Base-by-base conservation (phyloP, 53 echinoderm and acorn worm genomes). In the Apostichopus leukothele region DNA sequence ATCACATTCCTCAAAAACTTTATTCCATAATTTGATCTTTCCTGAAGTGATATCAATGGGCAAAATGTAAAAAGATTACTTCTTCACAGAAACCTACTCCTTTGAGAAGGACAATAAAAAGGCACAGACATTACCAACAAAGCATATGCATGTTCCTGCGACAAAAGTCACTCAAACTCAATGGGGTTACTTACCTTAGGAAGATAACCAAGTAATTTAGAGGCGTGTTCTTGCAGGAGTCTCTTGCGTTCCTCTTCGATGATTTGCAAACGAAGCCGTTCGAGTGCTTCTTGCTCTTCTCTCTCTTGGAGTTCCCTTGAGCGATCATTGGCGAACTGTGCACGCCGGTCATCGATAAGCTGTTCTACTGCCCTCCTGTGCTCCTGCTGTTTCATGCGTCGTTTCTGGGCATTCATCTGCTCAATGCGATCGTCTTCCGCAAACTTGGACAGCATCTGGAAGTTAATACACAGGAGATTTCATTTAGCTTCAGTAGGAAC, bases 371-470 rank as follows among this genome's bases (percentile, higher is more conserved):
- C 93, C 86, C 99, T 81, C 91, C 94, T 96, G 94, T 98, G 99
- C 74, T 98, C 96, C 88, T 80, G 96, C 89, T 98, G 99, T 89
- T 96, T 96, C 99, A 98, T 98, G 86, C 99, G 99, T 4, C 99
- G 99, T 60, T 93, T 92, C 93, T 98, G 95, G 67, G 94, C 96
- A 75, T 98, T 98, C 99, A 98, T 96, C 89, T 96, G 99, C 86
- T 98, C 99, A 52, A 98, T 94, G 83, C 96, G 94, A 76, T 98
- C 99, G 53, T 98, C 99, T 80, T 94, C 99, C 16, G 96, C 99
- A 89, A 96, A 98, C 91, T 98, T 98, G 67, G 95, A 93, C 89
- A 98, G 90, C 99, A 98, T 98, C 99, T 98, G 63, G 26, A 20
- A 22, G 21, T 6, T 11, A 63, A 63, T 63, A 63, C 9, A 63